Conservation (phyloP, 2,797 vertebrate genomes). For the Phataginus tricuspis region DNA sequence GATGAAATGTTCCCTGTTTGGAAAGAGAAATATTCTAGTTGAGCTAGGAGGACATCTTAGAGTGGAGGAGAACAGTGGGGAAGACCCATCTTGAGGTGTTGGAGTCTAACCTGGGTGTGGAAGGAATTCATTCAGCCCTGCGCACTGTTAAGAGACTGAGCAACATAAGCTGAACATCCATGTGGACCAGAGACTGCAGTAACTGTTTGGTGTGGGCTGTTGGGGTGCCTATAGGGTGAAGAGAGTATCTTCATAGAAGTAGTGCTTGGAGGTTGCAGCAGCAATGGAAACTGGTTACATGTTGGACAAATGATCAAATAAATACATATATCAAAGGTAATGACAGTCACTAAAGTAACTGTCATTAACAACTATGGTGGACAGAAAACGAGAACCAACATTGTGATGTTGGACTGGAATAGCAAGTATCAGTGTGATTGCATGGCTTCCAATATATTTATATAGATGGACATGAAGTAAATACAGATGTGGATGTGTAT, state of each 20-base stretch:
- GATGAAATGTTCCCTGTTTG: background rate
- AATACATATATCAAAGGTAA: background rate
- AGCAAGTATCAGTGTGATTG: background rate
- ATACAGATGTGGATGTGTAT: too few species aligned
- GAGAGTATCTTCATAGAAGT: background rate
- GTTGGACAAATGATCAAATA: background rate
- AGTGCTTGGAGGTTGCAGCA: background rate
- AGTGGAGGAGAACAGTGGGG: background rate
- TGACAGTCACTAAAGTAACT: background rate
- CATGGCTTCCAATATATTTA: background rate
- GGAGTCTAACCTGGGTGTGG: background rate
- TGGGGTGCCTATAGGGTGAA: background rate
- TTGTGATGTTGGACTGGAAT: background rate
- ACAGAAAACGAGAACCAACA: background rate
- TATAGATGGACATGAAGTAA: background rate
- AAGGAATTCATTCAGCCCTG: background rate
- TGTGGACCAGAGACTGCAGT: background rate
- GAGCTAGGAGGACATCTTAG: background rate
- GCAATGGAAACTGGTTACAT: background rate
- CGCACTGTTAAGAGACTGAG: background rate
- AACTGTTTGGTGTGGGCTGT: background rate
- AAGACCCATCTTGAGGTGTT: background rate
- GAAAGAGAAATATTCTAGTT: background rate
- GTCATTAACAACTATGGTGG: background rate
- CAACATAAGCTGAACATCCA: background rate